Percentiles rank a stretch among this genome's conserved stretches.
Evolutionary conservation across 2,113 vertebrate species (phyloP).

Genomic region (Anarrhichthys ocellatus): DNA sequence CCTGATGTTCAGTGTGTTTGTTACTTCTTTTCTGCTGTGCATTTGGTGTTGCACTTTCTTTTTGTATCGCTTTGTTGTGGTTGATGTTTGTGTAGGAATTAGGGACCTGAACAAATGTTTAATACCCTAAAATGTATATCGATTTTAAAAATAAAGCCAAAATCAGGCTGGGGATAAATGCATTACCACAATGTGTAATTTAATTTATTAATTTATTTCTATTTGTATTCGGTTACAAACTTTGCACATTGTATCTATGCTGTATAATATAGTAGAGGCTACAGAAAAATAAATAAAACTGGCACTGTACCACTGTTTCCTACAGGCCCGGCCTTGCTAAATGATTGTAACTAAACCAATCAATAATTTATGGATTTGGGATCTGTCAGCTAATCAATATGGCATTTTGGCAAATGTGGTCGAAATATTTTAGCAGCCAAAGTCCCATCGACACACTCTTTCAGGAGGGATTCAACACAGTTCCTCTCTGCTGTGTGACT

Average conservation of each 20-base stretch:
- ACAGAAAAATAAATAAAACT: background rate
- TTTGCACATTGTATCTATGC: background rate
- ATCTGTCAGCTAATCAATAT: conserved; percentile 9
- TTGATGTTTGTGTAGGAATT: background rate
- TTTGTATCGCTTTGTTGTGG: conserved; percentile 1
- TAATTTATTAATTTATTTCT: background rate
- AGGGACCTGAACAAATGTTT: background rate
- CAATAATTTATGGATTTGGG: background rate
- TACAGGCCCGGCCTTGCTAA: background rate
- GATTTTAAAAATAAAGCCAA: background rate
- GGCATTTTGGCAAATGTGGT: background rate
- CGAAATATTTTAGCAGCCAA: background rate
- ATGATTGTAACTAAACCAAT: background rate
- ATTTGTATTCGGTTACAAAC: background rate
- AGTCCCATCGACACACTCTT: background rate
- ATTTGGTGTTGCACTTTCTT: conserved; percentile 9
- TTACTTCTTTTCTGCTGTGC: background rate
- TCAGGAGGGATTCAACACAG: background rate
- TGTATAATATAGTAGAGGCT: background rate
- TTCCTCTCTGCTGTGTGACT: background rate
- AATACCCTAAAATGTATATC: background rate
- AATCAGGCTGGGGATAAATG: background rate
- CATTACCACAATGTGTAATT: background rate
- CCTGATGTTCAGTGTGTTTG: background rate
- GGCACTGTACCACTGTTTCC: background rate